These are phyloP conservation scores for Cephus cinctus DNA, from an alignment of 1,140 invertebrate species.

Conservation along the genomic window DNA sequence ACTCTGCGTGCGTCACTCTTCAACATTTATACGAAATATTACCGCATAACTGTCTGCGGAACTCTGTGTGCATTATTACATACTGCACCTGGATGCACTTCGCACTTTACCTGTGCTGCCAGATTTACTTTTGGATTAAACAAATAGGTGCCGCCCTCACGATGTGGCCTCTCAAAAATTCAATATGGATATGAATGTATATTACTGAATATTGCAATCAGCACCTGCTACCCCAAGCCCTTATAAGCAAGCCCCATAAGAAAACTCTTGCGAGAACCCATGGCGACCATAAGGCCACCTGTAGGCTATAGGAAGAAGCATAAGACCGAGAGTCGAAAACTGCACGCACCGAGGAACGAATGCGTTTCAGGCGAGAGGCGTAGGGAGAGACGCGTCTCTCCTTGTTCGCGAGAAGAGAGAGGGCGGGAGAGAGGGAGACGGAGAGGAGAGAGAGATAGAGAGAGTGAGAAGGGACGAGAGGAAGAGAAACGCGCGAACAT, in stretches of 20 bases:
- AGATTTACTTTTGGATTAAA: neutral
- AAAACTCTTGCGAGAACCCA: slow-evolving; percentile 1
- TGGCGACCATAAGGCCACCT: slow-evolving; percentile 8
- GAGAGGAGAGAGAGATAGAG: too few species aligned
- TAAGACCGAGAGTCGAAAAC: too few species aligned
- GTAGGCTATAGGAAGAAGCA: too few species aligned
- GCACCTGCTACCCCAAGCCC: neutral
- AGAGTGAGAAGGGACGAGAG: too few species aligned
- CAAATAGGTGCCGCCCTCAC: too few species aligned
- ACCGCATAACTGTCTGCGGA: neutral
- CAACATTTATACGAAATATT: neutral
- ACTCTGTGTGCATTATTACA: too few species aligned
- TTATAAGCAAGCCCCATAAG: slow-evolving; percentile 3
- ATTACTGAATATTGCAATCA: neutral
- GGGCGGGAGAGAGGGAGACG: too few species aligned
- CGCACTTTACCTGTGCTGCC: neutral
- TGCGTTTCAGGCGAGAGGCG: slow-evolving; percentile 1
- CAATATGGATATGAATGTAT: slow-evolving; percentile 5
- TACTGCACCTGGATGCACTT: slow-evolving; percentile 3
- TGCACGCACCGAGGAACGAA: neutral
- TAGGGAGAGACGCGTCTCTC: too few species aligned
- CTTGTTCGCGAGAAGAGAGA: too few species aligned
- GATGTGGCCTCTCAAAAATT: slow-evolving; percentile 5
- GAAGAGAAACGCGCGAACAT: too few species aligned
- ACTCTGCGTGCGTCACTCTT: neutral